Percentiles rank a stretch among this genome's conserved stretches.
Evolutionary conservation across 2,113 vertebrate species (phyloP).

Genomic region (Oncorhynchus kisutch): DNA sequence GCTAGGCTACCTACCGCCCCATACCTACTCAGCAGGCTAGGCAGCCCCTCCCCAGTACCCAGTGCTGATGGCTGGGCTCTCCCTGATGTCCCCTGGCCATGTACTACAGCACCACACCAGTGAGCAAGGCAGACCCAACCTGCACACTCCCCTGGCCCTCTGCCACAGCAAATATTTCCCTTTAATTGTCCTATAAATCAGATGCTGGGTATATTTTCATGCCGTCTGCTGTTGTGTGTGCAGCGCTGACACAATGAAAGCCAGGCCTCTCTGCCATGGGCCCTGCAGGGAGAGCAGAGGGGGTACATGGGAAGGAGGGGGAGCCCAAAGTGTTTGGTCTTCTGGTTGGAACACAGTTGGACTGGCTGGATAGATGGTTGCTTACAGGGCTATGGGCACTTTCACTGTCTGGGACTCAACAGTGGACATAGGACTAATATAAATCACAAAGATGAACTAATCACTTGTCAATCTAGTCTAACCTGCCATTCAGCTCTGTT

Average conservation of each 20-base stretch:
- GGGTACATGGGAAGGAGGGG: conserved; percentile 36
- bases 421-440: neutral
- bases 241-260: conserved; percentile 59
- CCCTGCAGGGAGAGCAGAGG: conserved; percentile 18
- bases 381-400: neutral
- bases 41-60: neutral
- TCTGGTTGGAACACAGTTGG: neutral
- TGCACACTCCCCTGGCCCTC: conserved; percentile 54
- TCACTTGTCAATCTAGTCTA: neutral
- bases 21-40: too few species aligned
- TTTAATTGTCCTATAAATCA: conserved; percentile 76
- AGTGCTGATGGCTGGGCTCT: too few species aligned
- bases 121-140: neutral
- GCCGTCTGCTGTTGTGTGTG: conserved; percentile 49
- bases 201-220: conserved; percentile 56
- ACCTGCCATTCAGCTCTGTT: too few species aligned
- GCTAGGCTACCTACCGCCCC: too few species aligned
- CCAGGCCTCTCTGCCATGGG: conserved; percentile 52
- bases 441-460: neutral
- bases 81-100: too few species aligned
- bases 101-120: conserved; percentile 23
- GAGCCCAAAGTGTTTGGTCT: neutral
- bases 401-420: neutral
- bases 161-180: conserved; percentile 62
- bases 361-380: neutral